Percentiles rank a stretch among this genome's conserved stretches.
These are phyloP conservation scores for Cynopterus sphinx DNA, from an alignment of 2,797 vertebrate genomes.

Conservation along the genomic window DNA sequence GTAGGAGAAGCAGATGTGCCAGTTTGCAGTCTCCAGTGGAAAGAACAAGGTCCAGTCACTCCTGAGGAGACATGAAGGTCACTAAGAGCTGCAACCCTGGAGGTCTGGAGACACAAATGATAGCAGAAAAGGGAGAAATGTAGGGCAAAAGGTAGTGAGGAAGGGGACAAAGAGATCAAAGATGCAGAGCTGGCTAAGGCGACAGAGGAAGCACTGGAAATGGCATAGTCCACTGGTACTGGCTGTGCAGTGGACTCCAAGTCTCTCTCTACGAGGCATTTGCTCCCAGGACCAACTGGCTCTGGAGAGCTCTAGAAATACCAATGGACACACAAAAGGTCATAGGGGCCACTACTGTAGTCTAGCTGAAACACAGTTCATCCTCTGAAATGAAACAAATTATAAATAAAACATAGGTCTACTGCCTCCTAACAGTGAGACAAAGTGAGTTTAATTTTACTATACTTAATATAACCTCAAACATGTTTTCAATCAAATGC, in stretches of 20 bases:
- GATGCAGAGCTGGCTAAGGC: background rate
- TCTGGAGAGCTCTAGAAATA: background rate
- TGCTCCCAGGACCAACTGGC: background rate
- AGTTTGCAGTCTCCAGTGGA: background rate
- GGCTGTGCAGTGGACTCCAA: background rate
- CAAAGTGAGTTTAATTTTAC: background rate
- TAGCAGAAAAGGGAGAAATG: background rate
- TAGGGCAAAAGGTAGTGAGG: background rate
- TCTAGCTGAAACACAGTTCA: background rate
- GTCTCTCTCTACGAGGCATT: background rate
- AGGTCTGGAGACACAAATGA: background rate
- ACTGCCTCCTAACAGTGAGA: background rate
- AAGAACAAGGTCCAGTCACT: background rate
- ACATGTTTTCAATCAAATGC: background rate
- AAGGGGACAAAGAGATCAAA: background rate
- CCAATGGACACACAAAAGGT: background rate
- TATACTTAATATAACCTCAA: background rate
- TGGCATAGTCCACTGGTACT: background rate
- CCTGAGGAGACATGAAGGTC: background rate
- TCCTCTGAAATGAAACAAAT: background rate
- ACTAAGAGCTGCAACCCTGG: background rate
- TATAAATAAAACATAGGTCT: background rate
- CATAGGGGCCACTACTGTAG: background rate
- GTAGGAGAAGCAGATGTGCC: background rate
- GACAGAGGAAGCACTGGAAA: background rate